Evolutionary conservation across 2,113 vertebrate species (phyloP), one percentile per base, ranked within the genome.

Genomic region (Anolis sagrei): DNA sequence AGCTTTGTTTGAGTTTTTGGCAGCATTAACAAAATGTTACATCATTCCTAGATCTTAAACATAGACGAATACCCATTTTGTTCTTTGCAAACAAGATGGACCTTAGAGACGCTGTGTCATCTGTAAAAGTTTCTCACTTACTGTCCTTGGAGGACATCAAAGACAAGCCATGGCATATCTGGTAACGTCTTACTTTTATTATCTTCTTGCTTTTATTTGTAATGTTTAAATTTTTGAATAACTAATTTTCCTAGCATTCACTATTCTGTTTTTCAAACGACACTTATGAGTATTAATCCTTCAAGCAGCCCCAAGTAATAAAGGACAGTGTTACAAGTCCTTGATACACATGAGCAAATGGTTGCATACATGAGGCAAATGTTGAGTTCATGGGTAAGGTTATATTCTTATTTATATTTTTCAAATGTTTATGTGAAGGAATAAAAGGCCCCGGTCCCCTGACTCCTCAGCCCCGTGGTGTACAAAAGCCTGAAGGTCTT

Each of bases 31-130:
- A 66, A 70, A 49, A 1, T 87, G 11, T 89, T 34, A 44, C 90
- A 18, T 82, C 81, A n/a, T 39, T 83, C 72, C 87, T 87, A 99
- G 99, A 99, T 91, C 97, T 99, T 92, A 99, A 98, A 88, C 98
- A 99, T 92, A 97, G 98, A 82, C 96, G 99, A 91, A 97, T 99
- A 94, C 99, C 99, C 93, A 97, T 99, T 93, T 96, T 99, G 92
- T 99, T 99, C 94, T 99, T 99, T 92, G 99, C 99, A 80, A 99
- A 99, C 95, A 99, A 99, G 96, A 99, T 99, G 98, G 99, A 99
- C 93, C 97, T 99, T 80, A 96, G 97, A 88, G 98, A 99, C 19
- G 97, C 99, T 76, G 94, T 99, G 90, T 99, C 99, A 68, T 98
- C 98, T 85, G 98, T 99, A 69, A 99, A 98, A 94, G 98, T 99